A percentile compares a stretch with the other conserved stretches of the same genome.
Conservation (phyloP, 2,113 vertebrate genomes). For the Rhea pennata region DNA sequence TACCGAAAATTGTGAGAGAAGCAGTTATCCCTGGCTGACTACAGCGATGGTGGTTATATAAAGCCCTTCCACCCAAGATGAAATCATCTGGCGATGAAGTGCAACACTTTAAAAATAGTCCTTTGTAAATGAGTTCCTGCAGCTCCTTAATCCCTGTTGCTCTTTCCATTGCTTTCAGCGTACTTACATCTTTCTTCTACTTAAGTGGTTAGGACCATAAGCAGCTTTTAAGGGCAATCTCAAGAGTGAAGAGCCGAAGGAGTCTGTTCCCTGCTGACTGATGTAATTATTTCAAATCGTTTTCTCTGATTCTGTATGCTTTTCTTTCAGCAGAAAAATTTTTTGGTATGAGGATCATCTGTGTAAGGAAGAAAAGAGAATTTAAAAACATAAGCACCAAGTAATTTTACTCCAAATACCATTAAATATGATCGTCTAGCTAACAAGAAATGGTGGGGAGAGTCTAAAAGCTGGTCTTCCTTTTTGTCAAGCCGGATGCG, state of each 20-base stretch:
- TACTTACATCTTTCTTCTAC: constrained; percentile 54
- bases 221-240: constrained; percentile 63
- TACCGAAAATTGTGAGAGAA: neutral
- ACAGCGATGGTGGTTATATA: neutral
- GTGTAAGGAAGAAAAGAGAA: neutral
- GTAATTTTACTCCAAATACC: neutral
- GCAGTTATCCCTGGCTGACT: neutral
- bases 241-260: neutral
- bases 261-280: neutral
- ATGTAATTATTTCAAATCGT: rapidly evolving
- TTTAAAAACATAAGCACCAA: neutral
- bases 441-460: neutral
- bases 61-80: neutral
- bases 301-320: neutral
- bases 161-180: constrained; percentile 58
- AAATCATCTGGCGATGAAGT: neutral
- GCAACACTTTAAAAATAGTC: constrained; percentile 37
- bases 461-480: neutral
- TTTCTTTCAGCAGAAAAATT: neutral
- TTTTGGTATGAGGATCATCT: neutral
- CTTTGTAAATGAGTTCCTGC: constrained; percentile 28
- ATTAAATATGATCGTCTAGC: neutral
- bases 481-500: neutral
- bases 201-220: constrained; percentile 58
- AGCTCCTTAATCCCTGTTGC: constrained; percentile 48